Base-by-base conservation (phyloP, 35 echinoderm and acorn worm genomes). In the Lytechinus pictus region DNA sequence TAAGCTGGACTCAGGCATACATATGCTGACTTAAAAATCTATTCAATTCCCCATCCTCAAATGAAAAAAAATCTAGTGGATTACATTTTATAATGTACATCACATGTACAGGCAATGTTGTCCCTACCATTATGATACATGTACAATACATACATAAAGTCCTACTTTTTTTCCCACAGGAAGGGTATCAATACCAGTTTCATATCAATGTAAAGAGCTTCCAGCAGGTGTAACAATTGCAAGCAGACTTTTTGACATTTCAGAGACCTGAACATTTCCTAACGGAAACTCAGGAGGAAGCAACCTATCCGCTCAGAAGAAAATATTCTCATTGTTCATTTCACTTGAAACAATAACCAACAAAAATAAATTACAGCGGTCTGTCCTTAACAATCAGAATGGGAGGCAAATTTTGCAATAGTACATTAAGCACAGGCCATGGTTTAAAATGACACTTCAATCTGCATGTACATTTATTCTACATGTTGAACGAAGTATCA, bases 221-320 rank as follows among this genome's bases (percentile, higher is more conserved):
- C 3, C 8, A n/a, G 66, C 66, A 79, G 66, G 66, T 79, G 66
- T 79, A 79, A 79, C 66, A 79, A 79, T 24, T 19, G 19, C 66
- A 58, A 58, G 56, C 66, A 79, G 66, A 79, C 66, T 79, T 79
- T 44, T 79, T 79, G 66, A 79, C 66, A 79, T 79, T 79, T 79
- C 66, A 79, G 21, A 79, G 66, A 79, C 66, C 66, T 5, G 66
- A 79, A 16, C 66, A 24, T 79, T 79, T 79, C 66, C 66, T 79
- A 2, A 24, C 66, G 66, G 66, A 79, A 79, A 79, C 66, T 24
- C 1, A 4, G 66, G 19, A 79, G 66, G 66, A 79, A 79, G 14
- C 66, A 79, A 79, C 66, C 21, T n/a, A 79, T 79, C 66, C 66
- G 66, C 16, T 79, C 21, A 24, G 16, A 24, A 79, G 66, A 79